Evolutionary conservation across 2,797 vertebrate species (phyloP).

Genomic region (Chiroxiphia lanceolata): DNA sequence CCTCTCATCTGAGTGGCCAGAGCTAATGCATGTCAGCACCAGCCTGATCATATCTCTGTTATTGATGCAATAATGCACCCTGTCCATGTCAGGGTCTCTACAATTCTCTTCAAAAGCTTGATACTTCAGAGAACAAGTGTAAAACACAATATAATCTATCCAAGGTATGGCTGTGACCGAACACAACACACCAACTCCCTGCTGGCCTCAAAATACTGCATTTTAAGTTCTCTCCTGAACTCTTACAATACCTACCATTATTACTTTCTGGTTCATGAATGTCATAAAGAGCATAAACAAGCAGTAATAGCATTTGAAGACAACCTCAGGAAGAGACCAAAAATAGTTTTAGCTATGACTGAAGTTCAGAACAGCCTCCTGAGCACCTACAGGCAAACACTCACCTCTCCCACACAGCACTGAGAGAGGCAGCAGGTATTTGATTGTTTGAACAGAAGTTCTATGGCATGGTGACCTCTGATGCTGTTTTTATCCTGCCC

Average conservation of each 20-base stretch:
- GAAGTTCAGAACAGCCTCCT: not conserved
- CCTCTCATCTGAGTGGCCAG: not conserved
- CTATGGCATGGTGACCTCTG: not conserved
- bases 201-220: not conserved
- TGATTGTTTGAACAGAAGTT: not conserved
- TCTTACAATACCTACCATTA: not conserved
- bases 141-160: not conserved
- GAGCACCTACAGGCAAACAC: not conserved
- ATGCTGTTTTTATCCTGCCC: not conserved
- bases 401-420: not conserved
- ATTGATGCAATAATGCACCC: not conserved
- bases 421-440: not conserved
- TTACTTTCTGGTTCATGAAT: not conserved
- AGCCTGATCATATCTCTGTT: not conserved
- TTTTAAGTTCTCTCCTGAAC: not conserved
- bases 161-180: not conserved
- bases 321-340: not conserved
- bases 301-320: not conserved
- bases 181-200: not conserved
- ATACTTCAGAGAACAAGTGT: not conserved
- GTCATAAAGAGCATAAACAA: not conserved
- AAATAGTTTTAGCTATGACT: not conserved
- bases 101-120: not conserved
- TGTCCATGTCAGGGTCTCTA: not conserved
- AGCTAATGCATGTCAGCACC: not conserved